These are phyloP conservation scores for Alcedo quadribrachys DNA, from an alignment of 2,797 vertebrate species.

Conservation along the genomic window DNA sequence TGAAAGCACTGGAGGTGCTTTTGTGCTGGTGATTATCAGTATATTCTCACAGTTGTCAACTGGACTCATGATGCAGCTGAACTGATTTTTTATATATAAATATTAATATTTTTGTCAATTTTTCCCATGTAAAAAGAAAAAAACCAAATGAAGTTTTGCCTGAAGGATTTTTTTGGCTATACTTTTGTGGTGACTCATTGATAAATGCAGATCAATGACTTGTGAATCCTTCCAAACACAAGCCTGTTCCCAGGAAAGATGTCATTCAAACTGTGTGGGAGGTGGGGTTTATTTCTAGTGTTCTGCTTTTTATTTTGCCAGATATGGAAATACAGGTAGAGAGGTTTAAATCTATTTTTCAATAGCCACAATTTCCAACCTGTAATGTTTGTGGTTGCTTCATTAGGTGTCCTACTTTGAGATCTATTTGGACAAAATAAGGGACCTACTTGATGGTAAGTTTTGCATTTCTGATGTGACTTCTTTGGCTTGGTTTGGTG, in stretches of 20 bases:
- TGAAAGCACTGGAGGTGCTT: background rate
- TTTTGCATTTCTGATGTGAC: background rate
- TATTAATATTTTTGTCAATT: background rate
- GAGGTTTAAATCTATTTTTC: background rate
- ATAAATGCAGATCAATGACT: background rate
- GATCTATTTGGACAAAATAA: conserved; percentile 96
- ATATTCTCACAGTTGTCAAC: background rate
- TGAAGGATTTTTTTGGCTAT: background rate
- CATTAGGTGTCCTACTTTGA: conserved; percentile 95
- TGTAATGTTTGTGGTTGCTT: conserved; percentile 43
- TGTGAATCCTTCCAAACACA: background rate
- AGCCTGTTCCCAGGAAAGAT: background rate
- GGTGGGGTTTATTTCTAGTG: background rate
- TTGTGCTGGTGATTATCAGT: background rate
- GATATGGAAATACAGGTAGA: background rate
- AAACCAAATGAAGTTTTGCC: background rate
- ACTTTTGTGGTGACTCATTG: background rate
- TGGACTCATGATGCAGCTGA: background rate
- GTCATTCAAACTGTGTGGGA: background rate
- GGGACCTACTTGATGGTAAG: conserved; percentile 93
- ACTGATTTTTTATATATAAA: background rate
- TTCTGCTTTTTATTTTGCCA: background rate
- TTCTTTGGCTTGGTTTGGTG: background rate
- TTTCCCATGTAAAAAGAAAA: background rate
- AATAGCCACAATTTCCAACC: background rate